These are phyloP conservation scores for Subacronicta megacephala DNA, from an alignment of 2,888 invertebrate genomes.

Conservation along the genomic window DNA sequence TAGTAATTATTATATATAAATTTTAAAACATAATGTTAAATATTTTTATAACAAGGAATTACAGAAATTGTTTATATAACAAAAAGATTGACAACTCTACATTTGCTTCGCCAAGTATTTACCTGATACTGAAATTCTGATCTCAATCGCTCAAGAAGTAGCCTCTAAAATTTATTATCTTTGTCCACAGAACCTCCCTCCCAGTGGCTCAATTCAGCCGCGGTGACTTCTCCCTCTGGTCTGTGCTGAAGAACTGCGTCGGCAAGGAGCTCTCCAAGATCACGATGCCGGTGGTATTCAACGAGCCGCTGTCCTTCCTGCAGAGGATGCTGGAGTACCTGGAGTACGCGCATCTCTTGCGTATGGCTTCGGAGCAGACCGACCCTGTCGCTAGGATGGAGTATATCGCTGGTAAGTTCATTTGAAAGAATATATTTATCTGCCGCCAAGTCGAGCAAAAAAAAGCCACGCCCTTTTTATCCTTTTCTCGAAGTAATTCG, in stretches of 20 bases:
- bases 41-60: too few species aligned
- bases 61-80: too few species aligned
- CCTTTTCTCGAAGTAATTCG: too few species aligned
- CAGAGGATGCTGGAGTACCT: conserved; percentile 98
- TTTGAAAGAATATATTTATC: too few species aligned
- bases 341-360: conserved; percentile 94
- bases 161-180: background rate
- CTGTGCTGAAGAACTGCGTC: conserved; percentile 96
- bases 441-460: too few species aligned
- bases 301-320: conserved; percentile 98
- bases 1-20: too few species aligned
- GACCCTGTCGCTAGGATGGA: conserved; percentile 96
- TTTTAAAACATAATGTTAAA: too few species aligned
- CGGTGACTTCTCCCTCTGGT: conserved; percentile 96
- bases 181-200: conserved; percentile 90
- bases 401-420: conserved; percentile 90
- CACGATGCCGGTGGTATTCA: conserved; percentile 98
- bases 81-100: too few species aligned
- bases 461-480: too few species aligned
- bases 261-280: conserved; percentile 98
- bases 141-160: too few species aligned
- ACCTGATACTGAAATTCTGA: too few species aligned
- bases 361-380: conserved; percentile 93
- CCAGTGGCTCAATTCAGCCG: conserved; percentile 93
- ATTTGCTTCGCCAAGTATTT: too few species aligned